Evolutionary conservation across 2,888 invertebrate species (phyloP), one percentile per base, ranked within the genome.

Genomic region (Polymixis flavicincta): DNA sequence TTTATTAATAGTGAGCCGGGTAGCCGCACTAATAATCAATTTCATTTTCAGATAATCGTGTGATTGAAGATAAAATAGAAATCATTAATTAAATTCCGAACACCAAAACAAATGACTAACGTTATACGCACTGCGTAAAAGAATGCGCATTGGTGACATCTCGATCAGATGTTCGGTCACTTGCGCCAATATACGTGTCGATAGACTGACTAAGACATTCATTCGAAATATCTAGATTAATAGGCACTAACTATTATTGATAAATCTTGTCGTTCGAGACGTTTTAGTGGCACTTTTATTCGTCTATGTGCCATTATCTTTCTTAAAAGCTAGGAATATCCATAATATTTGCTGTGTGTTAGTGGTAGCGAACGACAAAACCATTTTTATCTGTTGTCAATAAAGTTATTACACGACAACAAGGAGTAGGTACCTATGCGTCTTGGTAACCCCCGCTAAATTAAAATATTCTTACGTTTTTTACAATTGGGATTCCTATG

Each of bases 61-160:
- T 73, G 11, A n/a, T 65, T 14, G 6, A 22, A 22, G 8, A 32
- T 4, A 32, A 52, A 59, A 32, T 0, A 28, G n/a, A 25, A 45
- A 22, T 8, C 11, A 48, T 48, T 9, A 9, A 52, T 17, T 42
- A 42, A 42, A 60, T 59, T 59, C 1, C 19, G 1, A 74, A 42
- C n/a, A 80, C 14, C n/a, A 32, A 74, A 80, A 67, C 55, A 83
- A 81, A 73, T 59, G 28, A 70, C 37, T 68, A 45, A 65, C 45
- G 52, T 25, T 14, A 17, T 19, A 55, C n/a, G 60, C 55, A 55
- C 14, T 57, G 55, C 73, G 37, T 60, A 52, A 13, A 55, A 74
- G 48, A 78, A 73, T 63, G 54, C 57, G 17, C 48, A 83, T 59
- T 25, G 45, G 28, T 64, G n/a, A 55, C 37, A 54, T 32, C 25